Evolutionary conservation across 2,113 vertebrate genomes (phyloP).

Genomic region (Podocnemis expansa): DNA sequence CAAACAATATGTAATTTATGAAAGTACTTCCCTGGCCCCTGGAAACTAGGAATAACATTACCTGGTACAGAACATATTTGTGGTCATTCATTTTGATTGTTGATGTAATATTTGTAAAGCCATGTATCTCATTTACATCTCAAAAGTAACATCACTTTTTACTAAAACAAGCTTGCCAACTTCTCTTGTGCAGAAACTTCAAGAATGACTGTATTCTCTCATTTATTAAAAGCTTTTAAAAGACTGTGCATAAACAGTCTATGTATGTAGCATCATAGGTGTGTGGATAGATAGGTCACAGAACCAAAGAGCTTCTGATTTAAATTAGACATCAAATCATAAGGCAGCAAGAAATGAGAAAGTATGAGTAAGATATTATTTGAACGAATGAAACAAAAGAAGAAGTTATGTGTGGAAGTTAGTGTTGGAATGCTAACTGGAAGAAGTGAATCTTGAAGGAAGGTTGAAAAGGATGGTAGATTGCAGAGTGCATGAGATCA

Average conservation of each 20-base stretch:
- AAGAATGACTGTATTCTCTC: neutral
- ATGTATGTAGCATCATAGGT: neutral
- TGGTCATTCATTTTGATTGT: slow-evolving; percentile 7
- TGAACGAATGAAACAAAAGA: slow-evolving; percentile 34
- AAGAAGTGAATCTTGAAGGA: slow-evolving; percentile 38
- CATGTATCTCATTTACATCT: slow-evolving; percentile 1
- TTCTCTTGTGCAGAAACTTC: neutral
- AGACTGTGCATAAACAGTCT: neutral
- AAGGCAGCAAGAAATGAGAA: slow-evolving; percentile 20
- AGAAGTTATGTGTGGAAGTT: slow-evolving; percentile 50
- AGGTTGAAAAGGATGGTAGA: slow-evolving; percentile 38
- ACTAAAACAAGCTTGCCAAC: neutral
- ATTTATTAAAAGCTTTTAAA: slow-evolving; percentile 36
- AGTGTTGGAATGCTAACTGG: slow-evolving; percentile 16
- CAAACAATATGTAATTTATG: neutral
- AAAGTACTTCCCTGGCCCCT: neutral
- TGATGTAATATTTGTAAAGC: slow-evolving; percentile 38
- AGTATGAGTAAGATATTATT: slow-evolving; percentile 34
- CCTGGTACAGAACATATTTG: neutral
- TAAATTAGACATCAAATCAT: neutral
- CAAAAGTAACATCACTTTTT: neutral
- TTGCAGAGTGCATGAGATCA: slow-evolving; percentile 22
- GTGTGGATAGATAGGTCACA: neutral
- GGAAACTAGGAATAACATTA: neutral
- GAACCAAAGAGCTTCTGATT: neutral